Conservation (phyloP, 2,797 vertebrate genomes). For the Hozukius guyotensis region DNA sequence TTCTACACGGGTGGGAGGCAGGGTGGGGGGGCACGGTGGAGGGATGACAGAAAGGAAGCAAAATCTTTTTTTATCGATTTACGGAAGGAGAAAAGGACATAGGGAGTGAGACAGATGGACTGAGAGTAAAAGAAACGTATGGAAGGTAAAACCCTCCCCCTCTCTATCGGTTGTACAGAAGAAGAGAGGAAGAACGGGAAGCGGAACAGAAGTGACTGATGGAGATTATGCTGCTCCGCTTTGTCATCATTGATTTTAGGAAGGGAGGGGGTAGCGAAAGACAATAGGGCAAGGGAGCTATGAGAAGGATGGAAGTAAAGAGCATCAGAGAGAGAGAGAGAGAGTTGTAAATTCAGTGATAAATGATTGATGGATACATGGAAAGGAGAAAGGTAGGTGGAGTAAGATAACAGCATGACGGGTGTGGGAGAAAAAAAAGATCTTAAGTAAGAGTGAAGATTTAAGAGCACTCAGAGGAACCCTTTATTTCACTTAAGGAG, state of each 20-base stretch:
- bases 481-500: slow-evolving; percentile 53
- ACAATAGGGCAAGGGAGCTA: neutral
- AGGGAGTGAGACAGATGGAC: slow-evolving; percentile 29
- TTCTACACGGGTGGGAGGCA: slow-evolving; percentile 31
- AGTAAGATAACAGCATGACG: neutral
- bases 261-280: neutral
- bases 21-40: neutral
- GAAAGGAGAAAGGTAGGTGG: neutral
- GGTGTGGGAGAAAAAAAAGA: neutral
- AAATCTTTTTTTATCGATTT: slow-evolving; percentile 52
- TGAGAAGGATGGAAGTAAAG: slow-evolving; percentile 14
- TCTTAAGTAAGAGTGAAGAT: slow-evolving; percentile 24
- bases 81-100: slow-evolving; percentile 44
- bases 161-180: slow-evolving; percentile 10
- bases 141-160: slow-evolving; percentile 5
- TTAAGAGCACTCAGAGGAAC: slow-evolving; percentile 41
- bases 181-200: neutral
- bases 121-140: neutral
- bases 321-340: neutral
- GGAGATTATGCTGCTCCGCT: slow-evolving; percentile 6
- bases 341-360: neutral
- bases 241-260: slow-evolving; percentile 39
- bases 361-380: slow-evolving; percentile 8
- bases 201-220: slow-evolving; percentile 9
- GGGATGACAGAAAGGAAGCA: slow-evolving; percentile 30